phyloP scores from a whole-genome alignment of 1,140 invertebrate species.

The Drosophila bipectinata region DNA sequence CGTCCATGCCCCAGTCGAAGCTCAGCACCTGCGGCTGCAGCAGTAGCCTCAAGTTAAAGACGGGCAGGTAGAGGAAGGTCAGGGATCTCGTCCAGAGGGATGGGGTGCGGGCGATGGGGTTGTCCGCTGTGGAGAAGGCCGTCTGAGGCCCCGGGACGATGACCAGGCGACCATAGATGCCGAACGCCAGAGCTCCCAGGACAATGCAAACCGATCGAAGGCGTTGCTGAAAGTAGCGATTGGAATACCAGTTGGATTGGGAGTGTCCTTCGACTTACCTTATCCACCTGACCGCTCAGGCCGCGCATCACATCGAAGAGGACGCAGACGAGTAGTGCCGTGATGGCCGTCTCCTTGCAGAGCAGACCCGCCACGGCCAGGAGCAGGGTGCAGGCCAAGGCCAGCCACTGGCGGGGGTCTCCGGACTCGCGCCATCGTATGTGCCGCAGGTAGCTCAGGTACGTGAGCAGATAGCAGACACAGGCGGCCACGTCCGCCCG shows the following conservation, averaged over 20 bases:
- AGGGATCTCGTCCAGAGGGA: constrained; percentile 89
- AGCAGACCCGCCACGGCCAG: constrained; percentile 90
- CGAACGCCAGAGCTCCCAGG: constrained; percentile 85
- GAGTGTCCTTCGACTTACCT: constrained; percentile 47
- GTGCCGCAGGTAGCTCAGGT: constrained; percentile 91
- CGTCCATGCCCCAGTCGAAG: constrained; percentile 98
- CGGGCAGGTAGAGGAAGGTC: constrained; percentile 95
- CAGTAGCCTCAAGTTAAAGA: constrained; percentile 93
- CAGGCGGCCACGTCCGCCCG: constrained; percentile 96
- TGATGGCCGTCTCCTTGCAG: constrained; percentile 96
- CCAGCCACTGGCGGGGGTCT: constrained; percentile 86
- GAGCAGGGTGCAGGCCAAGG: constrained; percentile 85
- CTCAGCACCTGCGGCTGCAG: constrained; percentile 92
- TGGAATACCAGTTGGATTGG: not conserved
- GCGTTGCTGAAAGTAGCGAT: constrained; percentile 85
- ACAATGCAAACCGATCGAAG: constrained; percentile 88
- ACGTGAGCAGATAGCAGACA: constrained; percentile 94
- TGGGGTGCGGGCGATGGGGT: constrained; percentile 92
- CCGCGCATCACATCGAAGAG: constrained; percentile 88
- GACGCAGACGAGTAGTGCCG: constrained; percentile 94
- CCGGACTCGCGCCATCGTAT: constrained; percentile 86
- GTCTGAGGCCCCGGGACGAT: constrained; percentile 88
- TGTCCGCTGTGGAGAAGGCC: constrained; percentile 94
- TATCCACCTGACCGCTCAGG: constrained; percentile 82
- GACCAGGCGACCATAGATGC: constrained; percentile 87